Evolutionary conservation across 2,113 vertebrate species (phyloP), one percentile per base, ranked within the genome.

Genomic region (Ariopsis seemanni): DNA sequence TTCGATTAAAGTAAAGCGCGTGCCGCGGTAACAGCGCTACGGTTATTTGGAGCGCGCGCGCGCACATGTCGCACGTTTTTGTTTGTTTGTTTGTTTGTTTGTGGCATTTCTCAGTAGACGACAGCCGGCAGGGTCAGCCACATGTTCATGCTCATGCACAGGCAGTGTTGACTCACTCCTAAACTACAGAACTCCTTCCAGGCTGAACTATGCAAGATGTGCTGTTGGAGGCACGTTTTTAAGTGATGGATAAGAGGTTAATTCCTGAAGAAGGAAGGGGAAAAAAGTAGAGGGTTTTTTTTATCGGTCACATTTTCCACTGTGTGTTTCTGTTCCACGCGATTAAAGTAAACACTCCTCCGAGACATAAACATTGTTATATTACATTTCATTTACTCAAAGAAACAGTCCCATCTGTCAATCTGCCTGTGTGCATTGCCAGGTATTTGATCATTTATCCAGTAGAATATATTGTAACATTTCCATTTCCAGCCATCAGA

Each of bases 261-360:
- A 88, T 86, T 81, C 69, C 80, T 50, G 27, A 5, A 79, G 27
- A 42, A 42, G 42, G 42, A 42, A 42, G 42, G 42, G 20, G 1
- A 60, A 58, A 60, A 20, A 60, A 60, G 20, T 5, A 20, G 20
- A 83, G 77, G 18, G 63, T 85, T 88, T 89, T 85, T 85, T 88
- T 89, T 85, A 30, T 85, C 88, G 82, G 89, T 86, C 88, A 88
- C 75, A 85, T 87, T 90, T 90, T 90, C 87, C 89, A 90, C 71
- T 85, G 69, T 62, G 75, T 42, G 42, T 88, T n/a, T 84, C 82
- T 85, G 82, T 81, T 86, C 58, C 87, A 77, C 57, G 20, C 67
- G 74, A 77, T 87, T 86, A 90, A 84, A 86, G 86, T 88, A 89
- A 90, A 89, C 83, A 87, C 50, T 53, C 55, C 74, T 88, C 71